Conservation (phyloP, 2,797 vertebrate genomes). For the Acanthurus leucopareius region DNA sequence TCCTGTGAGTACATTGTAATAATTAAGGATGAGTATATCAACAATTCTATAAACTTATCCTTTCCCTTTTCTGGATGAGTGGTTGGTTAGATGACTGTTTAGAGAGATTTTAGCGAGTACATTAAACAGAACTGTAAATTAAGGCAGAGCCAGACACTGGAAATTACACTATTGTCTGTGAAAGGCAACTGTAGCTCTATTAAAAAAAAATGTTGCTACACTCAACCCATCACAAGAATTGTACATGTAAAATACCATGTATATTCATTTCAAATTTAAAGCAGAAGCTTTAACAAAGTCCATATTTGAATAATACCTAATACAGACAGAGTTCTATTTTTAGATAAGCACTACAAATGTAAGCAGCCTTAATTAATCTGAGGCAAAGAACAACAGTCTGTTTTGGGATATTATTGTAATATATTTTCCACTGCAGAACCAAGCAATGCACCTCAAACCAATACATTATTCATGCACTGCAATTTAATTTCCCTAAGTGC, state of each 20-base stretch:
- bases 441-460: conserved; percentile 3
- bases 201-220: neutral
- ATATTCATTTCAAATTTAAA: neutral
- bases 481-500: conserved; percentile 28
- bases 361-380: conserved; percentile 22
- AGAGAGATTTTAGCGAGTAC: neutral
- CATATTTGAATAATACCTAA: neutral
- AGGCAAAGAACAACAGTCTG: conserved; percentile 6
- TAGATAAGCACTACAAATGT: conserved; percentile 15
- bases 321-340: neutral
- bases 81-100: neutral
- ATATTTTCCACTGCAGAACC: conserved; percentile 25
- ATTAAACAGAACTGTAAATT: neutral
- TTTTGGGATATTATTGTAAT: conserved; percentile 19
- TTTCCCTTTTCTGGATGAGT: neutral
- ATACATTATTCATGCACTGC: conserved; percentile 32
- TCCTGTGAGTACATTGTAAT: neutral
- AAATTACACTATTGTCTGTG: neutral
- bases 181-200: neutral
- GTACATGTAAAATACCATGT: neutral
- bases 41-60: neutral
- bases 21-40: neutral
- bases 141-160: neutral
- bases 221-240: neutral
- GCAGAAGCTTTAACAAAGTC: neutral